Conservation (phyloP, 2,113 vertebrate species). For the Microcebus tavaratra region DNA sequence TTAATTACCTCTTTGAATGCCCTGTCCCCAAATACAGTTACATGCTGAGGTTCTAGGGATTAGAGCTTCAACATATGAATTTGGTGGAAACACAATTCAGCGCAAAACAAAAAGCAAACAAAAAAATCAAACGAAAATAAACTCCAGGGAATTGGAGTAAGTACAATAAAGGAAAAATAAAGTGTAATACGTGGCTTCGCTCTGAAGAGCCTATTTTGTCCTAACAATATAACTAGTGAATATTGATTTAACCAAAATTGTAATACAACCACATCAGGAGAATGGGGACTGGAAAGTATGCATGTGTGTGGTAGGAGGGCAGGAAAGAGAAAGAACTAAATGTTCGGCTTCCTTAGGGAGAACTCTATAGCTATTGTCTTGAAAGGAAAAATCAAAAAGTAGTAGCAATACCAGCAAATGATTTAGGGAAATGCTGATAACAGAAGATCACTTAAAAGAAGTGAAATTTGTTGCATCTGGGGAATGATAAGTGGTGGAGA, state of each 20-base stretch:
- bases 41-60: background rate
- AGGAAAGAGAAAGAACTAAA: background rate
- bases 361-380: background rate
- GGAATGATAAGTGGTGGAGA: no score
- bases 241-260: conserved; percentile 43
- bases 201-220: background rate
- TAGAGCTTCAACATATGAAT: background rate
- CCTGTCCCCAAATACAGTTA: background rate
- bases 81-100: background rate
- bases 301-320: background rate
- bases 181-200: conserved; percentile 19
- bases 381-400: background rate
- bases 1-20: background rate
- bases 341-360: background rate
- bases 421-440: background rate
- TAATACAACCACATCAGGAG: background rate
- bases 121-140: background rate
- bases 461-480: background rate
- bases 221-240: conserved; percentile 4
- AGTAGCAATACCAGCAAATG: background rate
- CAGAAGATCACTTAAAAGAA: background rate
- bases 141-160: background rate
- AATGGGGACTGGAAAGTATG: background rate
- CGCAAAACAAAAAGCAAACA: background rate
- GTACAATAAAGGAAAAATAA: background rate